Evolutionary conservation across 2,888 invertebrate genomes (phyloP).

Genomic region (Geotrupes spiniger): DNA sequence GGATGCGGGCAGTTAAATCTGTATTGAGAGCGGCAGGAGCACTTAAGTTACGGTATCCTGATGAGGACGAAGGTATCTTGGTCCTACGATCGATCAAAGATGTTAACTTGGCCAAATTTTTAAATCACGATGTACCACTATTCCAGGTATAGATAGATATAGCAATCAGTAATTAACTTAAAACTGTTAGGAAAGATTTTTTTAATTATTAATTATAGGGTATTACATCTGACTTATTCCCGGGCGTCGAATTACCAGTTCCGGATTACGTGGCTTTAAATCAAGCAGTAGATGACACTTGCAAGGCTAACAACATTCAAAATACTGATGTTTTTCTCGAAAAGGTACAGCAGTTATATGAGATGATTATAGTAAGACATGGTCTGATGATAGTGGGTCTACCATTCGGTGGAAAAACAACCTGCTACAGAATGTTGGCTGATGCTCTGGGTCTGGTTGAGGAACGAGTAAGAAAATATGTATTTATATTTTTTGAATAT

Average conservation of each 20-base stretch:
- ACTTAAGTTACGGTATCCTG: conserved; percentile 83
- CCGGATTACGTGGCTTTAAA: conserved; percentile 77
- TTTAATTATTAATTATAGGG: conserved; percentile 73
- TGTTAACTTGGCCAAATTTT: conserved; percentile 91
- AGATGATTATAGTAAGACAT: conserved; percentile 93
- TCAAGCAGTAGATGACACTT: conserved; percentile 62
- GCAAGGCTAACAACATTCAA: conserved; percentile 73
- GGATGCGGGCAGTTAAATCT: conserved; percentile 93
- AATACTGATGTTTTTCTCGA: conserved; percentile 82
- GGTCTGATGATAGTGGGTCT: conserved; percentile 92
- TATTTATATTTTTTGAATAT: not conserved
- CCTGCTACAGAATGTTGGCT: conserved; percentile 80
- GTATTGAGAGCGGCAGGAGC: conserved; percentile 90
- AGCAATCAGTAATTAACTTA: too few species aligned
- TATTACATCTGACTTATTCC: conserved; percentile 92
- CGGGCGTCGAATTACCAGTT: conserved; percentile 73
- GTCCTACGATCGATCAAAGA: conserved; percentile 89
- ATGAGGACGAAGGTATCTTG: conserved; percentile 83
- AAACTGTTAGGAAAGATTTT: too few species aligned
- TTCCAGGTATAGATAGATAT: too few species aligned
- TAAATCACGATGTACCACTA: conserved; percentile 82
- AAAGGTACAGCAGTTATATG: conserved; percentile 86
- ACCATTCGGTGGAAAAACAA: conserved; percentile 92
- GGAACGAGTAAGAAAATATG: conserved; percentile 56
- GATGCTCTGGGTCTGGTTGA: conserved; percentile 74